phyloP scores from a whole-genome alignment of 2,888 invertebrate species.

The Anthoptus insignis region DNA sequence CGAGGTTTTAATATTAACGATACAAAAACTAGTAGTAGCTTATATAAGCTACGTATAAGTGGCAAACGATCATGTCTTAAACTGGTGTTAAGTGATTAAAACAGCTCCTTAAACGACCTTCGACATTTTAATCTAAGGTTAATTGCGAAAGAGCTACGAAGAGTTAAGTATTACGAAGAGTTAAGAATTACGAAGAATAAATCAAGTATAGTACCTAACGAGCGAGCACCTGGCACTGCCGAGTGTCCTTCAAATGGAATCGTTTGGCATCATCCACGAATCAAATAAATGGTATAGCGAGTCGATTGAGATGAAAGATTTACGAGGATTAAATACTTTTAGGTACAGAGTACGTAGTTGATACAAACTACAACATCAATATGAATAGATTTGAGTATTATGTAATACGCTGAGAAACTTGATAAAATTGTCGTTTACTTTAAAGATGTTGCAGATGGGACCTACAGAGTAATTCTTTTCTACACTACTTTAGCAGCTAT shows the following conservation, averaged over 20 bases:
- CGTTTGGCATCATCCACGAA: background rate
- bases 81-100: background rate
- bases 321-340: background rate
- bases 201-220: background rate
- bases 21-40: constrained; percentile 7
- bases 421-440: no score
- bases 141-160: background rate
- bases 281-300: background rate
- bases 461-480: no score
- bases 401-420: no score
- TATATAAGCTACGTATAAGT: constrained; percentile 2
- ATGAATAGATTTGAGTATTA: no score
- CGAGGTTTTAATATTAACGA: background rate
- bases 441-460: no score
- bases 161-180: no score
- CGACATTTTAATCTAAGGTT: background rate
- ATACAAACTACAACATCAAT: no score
- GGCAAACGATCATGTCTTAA: constrained; percentile 17
- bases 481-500: no score
- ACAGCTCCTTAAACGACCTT: background rate
- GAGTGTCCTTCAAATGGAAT: background rate
- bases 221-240: background rate
- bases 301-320: constrained; percentile 2
- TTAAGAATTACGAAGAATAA: background rate
- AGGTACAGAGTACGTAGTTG: background rate